Evolutionary conservation across 2,797 vertebrate genomes (phyloP).

Genomic region (Sebastes trivittatus): DNA sequence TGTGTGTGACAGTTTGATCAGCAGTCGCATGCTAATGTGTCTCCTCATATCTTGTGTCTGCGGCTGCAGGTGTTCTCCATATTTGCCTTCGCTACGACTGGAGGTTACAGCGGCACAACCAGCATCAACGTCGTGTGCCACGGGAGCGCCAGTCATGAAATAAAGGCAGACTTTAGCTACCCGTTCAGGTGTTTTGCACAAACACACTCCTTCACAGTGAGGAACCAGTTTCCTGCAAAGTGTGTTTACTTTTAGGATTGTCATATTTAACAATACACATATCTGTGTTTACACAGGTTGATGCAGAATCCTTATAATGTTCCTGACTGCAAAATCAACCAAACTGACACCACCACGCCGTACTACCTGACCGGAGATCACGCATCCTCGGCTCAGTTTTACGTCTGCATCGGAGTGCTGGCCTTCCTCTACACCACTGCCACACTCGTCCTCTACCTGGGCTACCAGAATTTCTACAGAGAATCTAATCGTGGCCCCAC

Average conservation of each 20-base stretch:
- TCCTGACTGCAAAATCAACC: constrained; percentile 74
- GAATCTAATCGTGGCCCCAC: constrained; percentile 84
- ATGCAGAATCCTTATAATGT: constrained; percentile 80
- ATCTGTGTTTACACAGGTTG: constrained; percentile 79
- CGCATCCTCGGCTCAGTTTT: constrained; percentile 90
- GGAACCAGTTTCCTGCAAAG: not conserved
- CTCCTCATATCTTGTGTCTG: constrained; percentile 6
- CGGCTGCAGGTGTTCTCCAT: constrained; percentile 88
- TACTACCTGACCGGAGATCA: constrained; percentile 85
- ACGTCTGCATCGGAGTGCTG: constrained; percentile 89
- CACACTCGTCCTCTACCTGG: constrained; percentile 88
- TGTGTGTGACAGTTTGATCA: not conserved
- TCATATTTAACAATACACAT: not conserved
- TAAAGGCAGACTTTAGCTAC: constrained; percentile 84
- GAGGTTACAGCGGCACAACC: constrained; percentile 87
- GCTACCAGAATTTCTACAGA: constrained; percentile 88
- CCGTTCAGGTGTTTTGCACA: constrained; percentile 81
- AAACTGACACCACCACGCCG: accelerated
- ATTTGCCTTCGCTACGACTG: constrained; percentile 92
- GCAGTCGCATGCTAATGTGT: not conserved
- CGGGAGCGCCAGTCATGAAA: accelerated
- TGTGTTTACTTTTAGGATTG: not conserved
- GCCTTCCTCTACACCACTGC: constrained; percentile 90
- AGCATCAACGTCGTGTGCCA: constrained; percentile 80
- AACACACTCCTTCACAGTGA: not conserved